A percentile compares a stretch with the other conserved stretches of the same genome.
phyloP scores from a whole-genome alignment of 1,140 invertebrate species.

The Zaprionus tsacasi region DNA sequence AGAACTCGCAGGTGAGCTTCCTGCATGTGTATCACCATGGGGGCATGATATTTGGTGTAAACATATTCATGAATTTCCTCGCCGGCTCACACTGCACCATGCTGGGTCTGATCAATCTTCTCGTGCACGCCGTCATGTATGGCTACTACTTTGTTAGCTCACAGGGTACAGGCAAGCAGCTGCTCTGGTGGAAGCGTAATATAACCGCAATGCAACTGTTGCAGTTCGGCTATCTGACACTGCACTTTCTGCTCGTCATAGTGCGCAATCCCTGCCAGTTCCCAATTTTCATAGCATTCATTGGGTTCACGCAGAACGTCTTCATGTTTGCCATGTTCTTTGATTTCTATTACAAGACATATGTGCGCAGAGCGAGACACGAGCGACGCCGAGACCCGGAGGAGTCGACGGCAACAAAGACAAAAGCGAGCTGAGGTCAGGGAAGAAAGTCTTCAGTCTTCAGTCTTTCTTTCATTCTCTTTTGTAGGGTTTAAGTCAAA shows the following conservation, averaged over 20 bases:
- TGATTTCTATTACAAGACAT: constrained; percentile 77
- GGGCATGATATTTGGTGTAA: constrained; percentile 87
- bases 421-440: constrained; percentile 48
- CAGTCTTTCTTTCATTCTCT: background rate
- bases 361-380: constrained; percentile 44
- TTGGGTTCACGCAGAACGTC: constrained; percentile 71
- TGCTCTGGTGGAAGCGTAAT: constrained; percentile 83
- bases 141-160: constrained; percentile 73
- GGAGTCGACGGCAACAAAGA: background rate
- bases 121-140: constrained; percentile 80
- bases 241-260: constrained; percentile 85
- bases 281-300: constrained; percentile 58
- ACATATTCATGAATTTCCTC: constrained; percentile 85
- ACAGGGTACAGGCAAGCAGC: constrained; percentile 71
- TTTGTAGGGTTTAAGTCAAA: constrained; percentile 40
- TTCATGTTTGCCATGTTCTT: constrained; percentile 82
- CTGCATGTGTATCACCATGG: constrained; percentile 94
- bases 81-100: constrained; percentile 85
- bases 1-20: constrained; percentile 92
- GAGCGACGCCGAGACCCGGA: background rate
- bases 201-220: constrained; percentile 75
- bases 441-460: no score
- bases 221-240: constrained; percentile 86
- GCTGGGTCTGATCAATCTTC: constrained; percentile 73
- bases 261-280: constrained; percentile 69